phyloP scores from a whole-genome alignment of 1,140 invertebrate species.

The Panagrolaimus sp. region DNA sequence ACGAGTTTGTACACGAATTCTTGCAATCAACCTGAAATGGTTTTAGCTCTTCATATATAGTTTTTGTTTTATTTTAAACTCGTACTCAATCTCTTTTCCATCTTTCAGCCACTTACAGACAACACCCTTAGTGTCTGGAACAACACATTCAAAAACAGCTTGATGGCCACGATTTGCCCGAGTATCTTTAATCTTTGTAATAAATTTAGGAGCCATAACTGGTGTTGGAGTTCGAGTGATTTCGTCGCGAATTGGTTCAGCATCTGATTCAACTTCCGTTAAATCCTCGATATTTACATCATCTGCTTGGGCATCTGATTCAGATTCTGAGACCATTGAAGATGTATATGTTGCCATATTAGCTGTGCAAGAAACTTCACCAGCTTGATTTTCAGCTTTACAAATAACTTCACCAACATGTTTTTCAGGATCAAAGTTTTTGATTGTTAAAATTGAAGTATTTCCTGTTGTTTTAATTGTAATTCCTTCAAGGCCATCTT shows the following conservation, averaged over 20 bases:
- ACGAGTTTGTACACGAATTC: constrained; percentile 57
- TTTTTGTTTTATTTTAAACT: too few relatives aligned
- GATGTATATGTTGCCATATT: constrained; percentile 57
- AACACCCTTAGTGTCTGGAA: constrained; percentile 65
- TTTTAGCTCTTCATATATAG: too few relatives aligned
- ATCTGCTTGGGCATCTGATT: constrained; percentile 43
- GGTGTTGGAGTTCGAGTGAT: constrained; percentile 51
- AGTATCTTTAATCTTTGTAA: constrained; percentile 58
- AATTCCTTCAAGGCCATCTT: constrained; percentile 44
- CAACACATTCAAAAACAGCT: constrained; percentile 58
- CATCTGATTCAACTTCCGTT: constrained; percentile 22
- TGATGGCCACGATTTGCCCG: constrained; percentile 49
- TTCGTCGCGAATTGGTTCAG: constrained; percentile 41
- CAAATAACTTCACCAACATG: constrained; percentile 63
- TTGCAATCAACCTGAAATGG: too few relatives aligned
- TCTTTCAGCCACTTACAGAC: constrained; percentile 66
- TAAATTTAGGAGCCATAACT: constrained; percentile 57
- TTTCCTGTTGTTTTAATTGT: constrained; percentile 43
- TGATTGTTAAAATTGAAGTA: constrained; percentile 54
- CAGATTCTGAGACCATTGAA: constrained; percentile 58
- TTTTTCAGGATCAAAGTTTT: constrained; percentile 56
- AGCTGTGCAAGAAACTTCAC: constrained; percentile 60
- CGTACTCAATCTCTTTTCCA: constrained; percentile 68
- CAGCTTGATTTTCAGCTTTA: constrained; percentile 61
- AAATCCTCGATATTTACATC: constrained; percentile 39